phyloP scores from a whole-genome alignment of 1,140 invertebrate genomes.

The Pachypsylla venusta region DNA sequence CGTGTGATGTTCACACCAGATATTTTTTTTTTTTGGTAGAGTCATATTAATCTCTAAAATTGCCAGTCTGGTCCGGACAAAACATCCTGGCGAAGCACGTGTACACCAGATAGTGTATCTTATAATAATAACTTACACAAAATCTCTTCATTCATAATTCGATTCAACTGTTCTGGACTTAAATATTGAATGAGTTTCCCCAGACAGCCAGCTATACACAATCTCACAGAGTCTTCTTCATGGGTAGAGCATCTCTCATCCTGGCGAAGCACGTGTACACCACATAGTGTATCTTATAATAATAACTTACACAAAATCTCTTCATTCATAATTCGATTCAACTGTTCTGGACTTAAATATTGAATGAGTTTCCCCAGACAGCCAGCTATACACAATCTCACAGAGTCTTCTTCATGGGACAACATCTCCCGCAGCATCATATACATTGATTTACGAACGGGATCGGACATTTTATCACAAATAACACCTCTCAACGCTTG shows the following conservation, averaged over 20 bases:
- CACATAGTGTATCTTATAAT: too few relatives aligned
- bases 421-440: conserved; percentile 50
- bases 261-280: too few relatives aligned
- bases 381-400: conserved; percentile 62
- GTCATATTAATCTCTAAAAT: too few relatives aligned
- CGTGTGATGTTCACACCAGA: too few relatives aligned
- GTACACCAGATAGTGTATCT: too few relatives aligned
- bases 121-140: conserved; percentile 47
- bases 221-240: conserved; percentile 64
- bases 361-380: conserved; percentile 73
- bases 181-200: conserved; percentile 70
- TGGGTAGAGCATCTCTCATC: conserved; percentile 49
- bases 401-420: conserved; percentile 60
- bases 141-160: conserved; percentile 58
- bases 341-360: conserved; percentile 56
- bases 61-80: too few relatives aligned
- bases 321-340: conserved; percentile 54
- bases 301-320: conserved; percentile 50
- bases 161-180: conserved; percentile 51
- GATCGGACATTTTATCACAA: conserved; percentile 77
- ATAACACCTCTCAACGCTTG: conserved; percentile 75
- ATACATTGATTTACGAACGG: conserved; percentile 59
- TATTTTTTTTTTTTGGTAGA: too few relatives aligned
- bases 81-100: too few relatives aligned
- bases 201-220: conserved; percentile 69